Evolutionary conservation across 2,888 invertebrate genomes (phyloP).

Genomic region (Campoplex nolae): DNA sequence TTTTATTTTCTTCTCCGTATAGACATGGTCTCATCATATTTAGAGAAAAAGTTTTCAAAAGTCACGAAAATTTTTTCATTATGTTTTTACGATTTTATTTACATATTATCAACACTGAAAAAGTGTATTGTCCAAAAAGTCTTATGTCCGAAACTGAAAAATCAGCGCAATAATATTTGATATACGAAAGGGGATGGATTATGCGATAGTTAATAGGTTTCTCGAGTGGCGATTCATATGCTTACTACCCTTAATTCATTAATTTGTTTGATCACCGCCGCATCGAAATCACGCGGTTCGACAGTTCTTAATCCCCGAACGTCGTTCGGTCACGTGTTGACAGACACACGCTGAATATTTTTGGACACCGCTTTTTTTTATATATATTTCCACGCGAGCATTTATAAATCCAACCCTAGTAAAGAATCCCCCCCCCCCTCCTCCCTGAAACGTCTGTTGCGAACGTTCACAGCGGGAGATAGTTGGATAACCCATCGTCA

Average conservation of each 20-base stretch:
- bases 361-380: slow-evolving; percentile 29
- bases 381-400: slow-evolving; percentile 32
- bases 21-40: no score
- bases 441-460: slow-evolving; percentile 79
- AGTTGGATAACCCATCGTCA: slow-evolving; percentile 66
- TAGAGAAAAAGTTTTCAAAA: no score
- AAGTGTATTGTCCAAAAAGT: neutral
- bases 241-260: slow-evolving; percentile 74
- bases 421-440: slow-evolving; percentile 72
- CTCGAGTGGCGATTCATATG: slow-evolving; percentile 45
- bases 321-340: slow-evolving; percentile 79
- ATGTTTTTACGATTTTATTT: neutral
- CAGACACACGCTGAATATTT: slow-evolving; percentile 44
- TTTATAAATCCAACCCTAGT: slow-evolving; percentile 43
- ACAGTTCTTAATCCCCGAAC: slow-evolving; percentile 81
- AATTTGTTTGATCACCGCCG: slow-evolving; percentile 75
- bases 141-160: neutral
- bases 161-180: slow-evolving; percentile 34
- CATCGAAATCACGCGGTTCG: slow-evolving; percentile 79
- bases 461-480: slow-evolving; percentile 76
- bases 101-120: neutral
- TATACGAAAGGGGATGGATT: slow-evolving; percentile 1
- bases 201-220: slow-evolving; percentile 32
- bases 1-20: no score
- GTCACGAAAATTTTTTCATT: neutral